Evolutionary conservation across 1,140 invertebrate species (phyloP).

Genomic region (Pseudomyrmex gracilis): DNA sequence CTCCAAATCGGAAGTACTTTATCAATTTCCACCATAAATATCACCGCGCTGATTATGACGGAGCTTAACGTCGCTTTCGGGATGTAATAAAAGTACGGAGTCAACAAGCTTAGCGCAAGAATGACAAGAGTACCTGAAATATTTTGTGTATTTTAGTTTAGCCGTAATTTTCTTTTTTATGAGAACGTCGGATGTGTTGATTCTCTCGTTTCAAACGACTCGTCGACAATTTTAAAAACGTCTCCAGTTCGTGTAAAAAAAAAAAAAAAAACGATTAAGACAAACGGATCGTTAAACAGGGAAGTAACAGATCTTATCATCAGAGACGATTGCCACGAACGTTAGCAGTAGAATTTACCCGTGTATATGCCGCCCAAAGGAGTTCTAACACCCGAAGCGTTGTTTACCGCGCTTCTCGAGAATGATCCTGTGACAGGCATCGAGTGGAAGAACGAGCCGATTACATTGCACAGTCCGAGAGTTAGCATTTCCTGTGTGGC

Average conservation of each 20-base stretch:
- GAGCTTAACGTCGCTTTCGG: slow-evolving; percentile 92
- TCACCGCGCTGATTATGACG: slow-evolving; percentile 94
- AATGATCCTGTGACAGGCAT: slow-evolving; percentile 93
- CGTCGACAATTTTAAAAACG: background rate
- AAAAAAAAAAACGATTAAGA: too few species aligned
- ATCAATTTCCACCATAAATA: slow-evolving; percentile 93
- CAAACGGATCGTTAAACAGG: too few species aligned
- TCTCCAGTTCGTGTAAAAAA: too few species aligned
- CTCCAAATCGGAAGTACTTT: slow-evolving; percentile 91
- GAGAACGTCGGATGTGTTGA: background rate
- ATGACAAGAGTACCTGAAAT: slow-evolving; percentile 88
- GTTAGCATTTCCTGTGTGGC: slow-evolving; percentile 92
- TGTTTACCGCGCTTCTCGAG: slow-evolving; percentile 91
- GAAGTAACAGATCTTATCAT: too few species aligned
- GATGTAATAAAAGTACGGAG: slow-evolving; percentile 93
- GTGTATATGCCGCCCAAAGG: slow-evolving; percentile 91
- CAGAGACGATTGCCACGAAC: too few species aligned
- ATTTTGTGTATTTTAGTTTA: background rate
- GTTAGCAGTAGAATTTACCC: slow-evolving; percentile 78
- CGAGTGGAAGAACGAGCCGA: slow-evolving; percentile 91
- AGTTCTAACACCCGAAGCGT: slow-evolving; percentile 91
- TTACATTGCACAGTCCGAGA: slow-evolving; percentile 90
- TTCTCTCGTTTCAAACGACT: background rate
- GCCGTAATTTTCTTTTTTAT: slow-evolving; percentile 1
- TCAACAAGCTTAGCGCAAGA: slow-evolving; percentile 90